Conservation (phyloP, 2,888 invertebrate genomes). For the Glomeris marginata region DNA sequence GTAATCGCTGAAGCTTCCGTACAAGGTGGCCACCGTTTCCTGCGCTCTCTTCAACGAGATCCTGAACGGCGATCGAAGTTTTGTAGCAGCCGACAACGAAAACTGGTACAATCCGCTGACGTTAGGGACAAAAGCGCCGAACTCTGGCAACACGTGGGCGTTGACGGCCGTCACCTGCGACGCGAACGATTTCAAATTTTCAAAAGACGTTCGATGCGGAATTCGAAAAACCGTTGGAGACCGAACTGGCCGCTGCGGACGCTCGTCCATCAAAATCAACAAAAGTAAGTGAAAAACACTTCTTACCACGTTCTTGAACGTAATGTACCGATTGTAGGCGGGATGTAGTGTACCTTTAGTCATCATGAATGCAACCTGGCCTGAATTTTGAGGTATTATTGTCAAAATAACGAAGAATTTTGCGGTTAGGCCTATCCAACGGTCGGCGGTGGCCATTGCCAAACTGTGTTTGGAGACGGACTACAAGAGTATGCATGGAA, state of each 20-base stretch:
- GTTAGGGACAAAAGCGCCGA: conserved; percentile 13
- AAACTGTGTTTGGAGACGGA: too few species aligned
- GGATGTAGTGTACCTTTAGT: conserved; percentile 9
- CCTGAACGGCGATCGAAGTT: conserved; percentile 10
- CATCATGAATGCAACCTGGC: conserved; percentile 10
- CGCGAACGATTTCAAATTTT: not conserved
- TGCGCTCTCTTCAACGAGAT: conserved; percentile 13
- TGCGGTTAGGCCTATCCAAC: too few species aligned
- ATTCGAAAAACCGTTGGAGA: too few species aligned
- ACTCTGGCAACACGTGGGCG: conserved; percentile 12
- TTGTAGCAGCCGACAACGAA: conserved; percentile 12
- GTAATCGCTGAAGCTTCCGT: conserved; percentile 13
- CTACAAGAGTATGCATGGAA: too few species aligned
- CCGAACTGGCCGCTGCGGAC: too few species aligned
- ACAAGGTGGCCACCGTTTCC: conserved; percentile 11
- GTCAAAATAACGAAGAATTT: too few species aligned
- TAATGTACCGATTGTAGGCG: conserved; percentile 7
- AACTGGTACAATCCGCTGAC: conserved; percentile 12
- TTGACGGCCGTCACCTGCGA: conserved; percentile 14
- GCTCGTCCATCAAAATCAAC: too few species aligned
- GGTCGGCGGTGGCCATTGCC: too few species aligned
- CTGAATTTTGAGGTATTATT: not conserved
- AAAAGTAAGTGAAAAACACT: too few species aligned
- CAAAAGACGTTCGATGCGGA: not conserved
- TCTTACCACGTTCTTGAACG: conserved; percentile 8